Evolutionary conservation across 2,113 vertebrate species (phyloP).

Genomic region (Melierax canorus): DNA sequence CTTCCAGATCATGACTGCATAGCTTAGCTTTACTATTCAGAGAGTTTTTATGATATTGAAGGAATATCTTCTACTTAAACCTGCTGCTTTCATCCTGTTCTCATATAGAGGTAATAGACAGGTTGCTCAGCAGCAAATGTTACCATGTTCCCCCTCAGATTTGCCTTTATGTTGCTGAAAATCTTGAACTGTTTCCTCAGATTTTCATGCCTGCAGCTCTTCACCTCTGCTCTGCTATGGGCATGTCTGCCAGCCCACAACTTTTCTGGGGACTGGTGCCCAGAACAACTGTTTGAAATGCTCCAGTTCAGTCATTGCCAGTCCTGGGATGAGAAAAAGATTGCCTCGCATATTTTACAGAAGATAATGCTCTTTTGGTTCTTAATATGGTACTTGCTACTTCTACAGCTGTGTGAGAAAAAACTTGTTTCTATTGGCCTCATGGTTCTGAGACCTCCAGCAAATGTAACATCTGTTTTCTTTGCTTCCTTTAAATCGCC

Average conservation of each 20-base stretch:
- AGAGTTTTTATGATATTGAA: not conserved
- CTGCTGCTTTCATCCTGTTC: not conserved
- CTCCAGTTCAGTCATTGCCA: not conserved
- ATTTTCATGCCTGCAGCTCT: not conserved
- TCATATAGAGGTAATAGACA: not conserved
- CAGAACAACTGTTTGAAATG: not conserved
- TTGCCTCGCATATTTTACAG: not conserved
- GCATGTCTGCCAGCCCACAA: not conserved
- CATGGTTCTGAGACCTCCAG: not conserved
- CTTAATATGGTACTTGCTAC: not conserved
- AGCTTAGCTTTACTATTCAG: not conserved
- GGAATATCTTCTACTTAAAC: not conserved
- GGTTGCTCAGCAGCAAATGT: not conserved
- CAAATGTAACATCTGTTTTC: not conserved
- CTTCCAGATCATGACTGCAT: not conserved
- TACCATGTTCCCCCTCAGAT: rapidly evolving
- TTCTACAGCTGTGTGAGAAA: not conserved
- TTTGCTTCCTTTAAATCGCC: not conserved
- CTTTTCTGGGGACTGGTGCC: not conserved
- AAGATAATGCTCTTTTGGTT: not conserved
- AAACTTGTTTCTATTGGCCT: not conserved
- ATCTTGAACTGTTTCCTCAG: not conserved
- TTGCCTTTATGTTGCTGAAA: not conserved
- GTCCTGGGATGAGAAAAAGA: not conserved
- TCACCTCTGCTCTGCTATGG: not conserved